Conservation (phyloP, 64 coral and sea anemone species). For the Stichodactyla helianthus region DNA sequence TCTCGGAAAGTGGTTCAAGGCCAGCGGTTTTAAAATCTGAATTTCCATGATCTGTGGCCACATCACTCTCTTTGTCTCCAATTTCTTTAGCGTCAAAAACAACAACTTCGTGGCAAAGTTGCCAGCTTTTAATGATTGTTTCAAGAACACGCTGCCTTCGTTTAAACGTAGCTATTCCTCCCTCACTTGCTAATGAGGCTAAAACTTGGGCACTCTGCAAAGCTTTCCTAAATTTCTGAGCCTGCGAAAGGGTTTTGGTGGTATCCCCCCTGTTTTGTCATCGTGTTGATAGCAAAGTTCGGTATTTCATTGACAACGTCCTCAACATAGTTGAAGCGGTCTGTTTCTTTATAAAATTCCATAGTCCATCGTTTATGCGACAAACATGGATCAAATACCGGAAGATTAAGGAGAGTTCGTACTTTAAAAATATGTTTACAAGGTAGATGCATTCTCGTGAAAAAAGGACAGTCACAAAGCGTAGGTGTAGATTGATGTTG, state of each 20-base stretch:
- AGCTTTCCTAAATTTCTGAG: constrained; percentile 52
- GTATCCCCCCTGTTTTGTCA: neutral
- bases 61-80: no score
- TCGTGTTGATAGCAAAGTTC: neutral
- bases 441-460: neutral
- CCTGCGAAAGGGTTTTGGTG: constrained; percentile 32
- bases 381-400: neutral
- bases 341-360: constrained; percentile 18
- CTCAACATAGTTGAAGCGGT: neutral
- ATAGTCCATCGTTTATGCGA: constrained; percentile 14
- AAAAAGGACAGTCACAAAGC: constrained; percentile 17
- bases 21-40: no score
- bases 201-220: constrained; percentile 40
- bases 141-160: constrained; percentile 14
- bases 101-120: constrained; percentile 20
- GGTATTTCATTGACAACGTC: neutral
- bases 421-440: constrained; percentile 42
- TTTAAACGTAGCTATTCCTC: constrained; percentile 40
- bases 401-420: neutral
- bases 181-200: constrained; percentile 30
- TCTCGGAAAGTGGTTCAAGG: no score
- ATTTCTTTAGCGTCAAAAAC: neutral
- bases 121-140: constrained; percentile 22
- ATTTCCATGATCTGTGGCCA: no score
- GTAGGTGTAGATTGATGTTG: neutral